Base-by-base conservation (phyloP, 2,888 invertebrate species). In the Limnephilus lunatus region DNA sequence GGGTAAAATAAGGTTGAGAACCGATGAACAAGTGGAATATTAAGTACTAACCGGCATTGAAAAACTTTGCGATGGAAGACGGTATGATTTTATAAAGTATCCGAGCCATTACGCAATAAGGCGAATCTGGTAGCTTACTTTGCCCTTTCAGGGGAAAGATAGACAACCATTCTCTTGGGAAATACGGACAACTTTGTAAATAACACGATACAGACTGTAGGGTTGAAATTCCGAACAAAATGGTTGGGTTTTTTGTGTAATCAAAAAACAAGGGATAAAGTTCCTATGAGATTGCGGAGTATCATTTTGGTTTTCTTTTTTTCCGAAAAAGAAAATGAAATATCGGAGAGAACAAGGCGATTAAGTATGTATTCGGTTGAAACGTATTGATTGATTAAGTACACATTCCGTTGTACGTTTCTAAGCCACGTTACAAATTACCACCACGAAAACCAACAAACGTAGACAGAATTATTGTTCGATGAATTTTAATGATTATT, bases 121-220 rank as follows among this genome's bases (percentile, higher is more conserved):
- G 86, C n/a, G 48, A 86, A 86, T 48, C 86, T 86, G 86, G 86
- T 39, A 48, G 86, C 39, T 30, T 30, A 48, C 86, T 86, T 48
- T 39, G 86, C 86, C 86, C 15, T 86, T 86, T 39, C 44, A 30
- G 44, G 44, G 25, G 25, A 83, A 86, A 86, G 86, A 86, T 86
- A 86, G 86, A 86, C 86, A 86, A 44, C 86, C 30, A 68, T 68
- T 86, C 86, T 48, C 86, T 30, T 14, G 86, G 86, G 86, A 86
- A 86, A 86, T 86, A 86, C 44, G 86, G 86, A n/a, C 19, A 86
- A 86, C 86, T 86, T 86, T 86, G 48, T 86, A 86, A 86, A 86
- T 48, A 86, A 86, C 44, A 86, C 86, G 30, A 86, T 39, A 86
- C 44, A 86, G 44, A 86, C 44, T 39, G n/a, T 39, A 14, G 86